Conservation (phyloP, 2,113 vertebrate genomes). For the Esox niger region DNA sequence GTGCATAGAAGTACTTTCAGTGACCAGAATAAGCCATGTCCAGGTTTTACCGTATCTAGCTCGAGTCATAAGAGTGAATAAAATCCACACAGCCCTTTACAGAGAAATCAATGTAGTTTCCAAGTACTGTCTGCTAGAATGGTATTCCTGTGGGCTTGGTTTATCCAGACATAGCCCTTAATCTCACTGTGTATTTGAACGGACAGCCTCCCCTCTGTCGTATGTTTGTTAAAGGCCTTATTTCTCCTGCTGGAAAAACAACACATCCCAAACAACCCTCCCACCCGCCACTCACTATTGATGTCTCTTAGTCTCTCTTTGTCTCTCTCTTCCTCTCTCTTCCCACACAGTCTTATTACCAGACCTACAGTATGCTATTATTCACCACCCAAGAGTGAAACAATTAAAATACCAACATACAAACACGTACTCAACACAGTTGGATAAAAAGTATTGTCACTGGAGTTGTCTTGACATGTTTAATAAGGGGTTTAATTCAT, state of each 20-base stretch:
- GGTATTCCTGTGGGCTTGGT: slow-evolving; percentile 58
- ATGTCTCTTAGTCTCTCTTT: not conserved
- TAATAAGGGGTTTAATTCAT: not conserved
- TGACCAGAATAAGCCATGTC: slow-evolving; percentile 52
- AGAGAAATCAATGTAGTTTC: slow-evolving; percentile 72
- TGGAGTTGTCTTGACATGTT: not conserved
- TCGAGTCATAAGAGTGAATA: slow-evolving; percentile 53
- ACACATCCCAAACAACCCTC: slow-evolving; percentile 48
- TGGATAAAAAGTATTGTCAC: slow-evolving; percentile 23
- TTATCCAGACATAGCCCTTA: slow-evolving; percentile 70
- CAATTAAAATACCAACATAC: slow-evolving; percentile 33
- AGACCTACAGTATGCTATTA: slow-evolving; percentile 47
- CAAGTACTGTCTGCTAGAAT: slow-evolving; percentile 46
- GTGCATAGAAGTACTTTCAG: slow-evolving; percentile 28
- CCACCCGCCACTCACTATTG: not conserved
- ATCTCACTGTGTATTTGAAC: slow-evolving; percentile 69
- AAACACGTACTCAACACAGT: slow-evolving; percentile 26
- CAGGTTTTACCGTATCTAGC: slow-evolving; percentile 55
- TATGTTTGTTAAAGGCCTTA: slow-evolving; percentile 71
- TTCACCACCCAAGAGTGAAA: slow-evolving; percentile 24
- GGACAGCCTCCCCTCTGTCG: slow-evolving; percentile 56
- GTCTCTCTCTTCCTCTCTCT: not conserved
- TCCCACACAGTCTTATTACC: slow-evolving; percentile 41
- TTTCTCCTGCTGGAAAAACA: slow-evolving; percentile 64
- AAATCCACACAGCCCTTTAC: slow-evolving; percentile 62